phyloP scores from a whole-genome alignment of 2,888 invertebrate species.

The Geophilus truncorum region DNA sequence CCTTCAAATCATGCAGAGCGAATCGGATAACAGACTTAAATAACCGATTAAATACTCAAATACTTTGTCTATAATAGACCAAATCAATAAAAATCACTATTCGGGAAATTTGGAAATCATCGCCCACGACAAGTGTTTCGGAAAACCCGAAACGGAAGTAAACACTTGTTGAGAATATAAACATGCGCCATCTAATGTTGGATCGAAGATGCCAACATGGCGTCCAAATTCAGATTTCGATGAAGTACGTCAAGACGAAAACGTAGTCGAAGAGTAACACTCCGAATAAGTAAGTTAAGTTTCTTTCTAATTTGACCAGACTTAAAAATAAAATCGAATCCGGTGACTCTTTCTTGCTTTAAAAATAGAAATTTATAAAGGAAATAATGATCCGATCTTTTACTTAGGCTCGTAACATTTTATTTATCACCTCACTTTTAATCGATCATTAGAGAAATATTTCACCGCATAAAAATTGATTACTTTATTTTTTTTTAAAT shows the following conservation, averaged over 20 bases:
- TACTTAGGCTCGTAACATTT: neutral
- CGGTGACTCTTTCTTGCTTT: neutral
- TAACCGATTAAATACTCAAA: too few relatives aligned
- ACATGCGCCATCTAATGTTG: neutral
- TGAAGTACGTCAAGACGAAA: conserved; percentile 77
- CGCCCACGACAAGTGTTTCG: too few relatives aligned
- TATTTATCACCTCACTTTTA: too few relatives aligned
- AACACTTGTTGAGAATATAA: too few relatives aligned
- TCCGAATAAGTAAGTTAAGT: conserved; percentile 63
- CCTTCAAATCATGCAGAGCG: too few relatives aligned
- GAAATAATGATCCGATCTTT: neutral
- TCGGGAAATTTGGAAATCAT: too few relatives aligned
- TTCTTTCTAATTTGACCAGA: conserved; percentile 22
- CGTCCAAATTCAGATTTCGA: conserved; percentile 60
- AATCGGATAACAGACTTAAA: too few relatives aligned
- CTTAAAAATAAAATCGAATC: neutral
- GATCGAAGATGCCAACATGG: conserved; percentile 36
- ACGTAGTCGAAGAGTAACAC: conserved; percentile 71
- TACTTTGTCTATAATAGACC: too few relatives aligned
- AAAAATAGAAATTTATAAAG: conserved; percentile 27
- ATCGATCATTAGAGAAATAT: too few relatives aligned
- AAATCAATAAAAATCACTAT: too few relatives aligned
- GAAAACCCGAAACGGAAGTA: too few relatives aligned
- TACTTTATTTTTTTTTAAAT: neutral
- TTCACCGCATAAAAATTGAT: too few relatives aligned